These are phyloP conservation scores for Dicentrarchus labrax DNA, from an alignment of 2,113 vertebrate species.

Conservation along the genomic window DNA sequence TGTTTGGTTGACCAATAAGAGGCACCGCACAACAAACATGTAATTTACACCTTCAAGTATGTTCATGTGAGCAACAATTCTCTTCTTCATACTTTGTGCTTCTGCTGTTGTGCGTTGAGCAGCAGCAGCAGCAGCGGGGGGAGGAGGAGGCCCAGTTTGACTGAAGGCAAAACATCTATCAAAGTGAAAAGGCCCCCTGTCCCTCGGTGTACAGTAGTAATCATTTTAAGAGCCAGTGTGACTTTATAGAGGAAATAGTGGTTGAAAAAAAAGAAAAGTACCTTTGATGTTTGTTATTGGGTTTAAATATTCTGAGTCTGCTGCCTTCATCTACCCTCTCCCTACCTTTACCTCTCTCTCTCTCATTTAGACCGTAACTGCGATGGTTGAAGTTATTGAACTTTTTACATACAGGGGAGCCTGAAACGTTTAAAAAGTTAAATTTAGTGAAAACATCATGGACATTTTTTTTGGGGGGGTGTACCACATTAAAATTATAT, in stretches of 20 bases:
- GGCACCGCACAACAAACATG: not conserved
- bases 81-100: conserved; percentile 1
- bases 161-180: conserved; percentile 66
- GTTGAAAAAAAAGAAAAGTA: conserved; percentile 34
- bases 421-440: not conserved
- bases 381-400: not conserved
- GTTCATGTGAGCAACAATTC: not conserved
- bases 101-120: not conserved
- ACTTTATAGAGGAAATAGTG: conserved; percentile 69
- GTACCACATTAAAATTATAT: not conserved
- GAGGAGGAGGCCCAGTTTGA: conserved; percentile 36
- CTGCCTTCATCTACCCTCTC: not conserved
- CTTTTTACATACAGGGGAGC: not conserved
- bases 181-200: conserved; percentile 65
- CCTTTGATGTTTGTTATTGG: conserved; percentile 65
- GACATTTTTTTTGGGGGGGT: too few relatives aligned
- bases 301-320: conserved; percentile 41
- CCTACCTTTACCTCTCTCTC: not conserved
- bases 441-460: not conserved
- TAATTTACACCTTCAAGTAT: conserved; percentile 41
- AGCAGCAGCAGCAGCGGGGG: not conserved
- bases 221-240: conserved; percentile 64
- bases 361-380: not conserved
- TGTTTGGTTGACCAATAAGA: not conserved
- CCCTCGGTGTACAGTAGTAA: conserved; percentile 19